Percentiles rank a stretch among this genome's conserved stretches.
phyloP scores from a whole-genome alignment of 1,140 invertebrate genomes.

The Ylistrum balloti region DNA sequence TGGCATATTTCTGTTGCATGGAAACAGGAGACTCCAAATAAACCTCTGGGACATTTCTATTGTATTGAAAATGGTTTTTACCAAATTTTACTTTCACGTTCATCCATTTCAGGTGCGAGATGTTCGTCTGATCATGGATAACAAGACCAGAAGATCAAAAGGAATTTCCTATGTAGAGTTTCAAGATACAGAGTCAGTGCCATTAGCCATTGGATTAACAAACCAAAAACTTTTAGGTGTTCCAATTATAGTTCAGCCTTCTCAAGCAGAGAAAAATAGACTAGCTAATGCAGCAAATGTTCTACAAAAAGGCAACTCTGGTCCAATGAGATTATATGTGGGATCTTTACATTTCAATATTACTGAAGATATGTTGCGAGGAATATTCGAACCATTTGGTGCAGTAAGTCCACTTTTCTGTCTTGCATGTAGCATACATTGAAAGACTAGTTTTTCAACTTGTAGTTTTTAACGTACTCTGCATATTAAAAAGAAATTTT shows the following conservation, averaged over 20 bases:
- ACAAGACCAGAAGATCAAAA: slow-evolving; percentile 99
- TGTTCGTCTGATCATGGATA: slow-evolving; percentile 99
- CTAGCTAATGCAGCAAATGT: slow-evolving; percentile 86
- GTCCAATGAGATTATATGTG: slow-evolving; percentile 98
- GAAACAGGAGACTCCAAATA: too few species aligned
- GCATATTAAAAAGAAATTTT: too few species aligned
- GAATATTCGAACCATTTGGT: slow-evolving; percentile 99
- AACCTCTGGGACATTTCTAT: too few species aligned
- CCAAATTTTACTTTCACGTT: too few species aligned
- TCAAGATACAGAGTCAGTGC: slow-evolving; percentile 98
- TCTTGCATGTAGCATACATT: too few species aligned
- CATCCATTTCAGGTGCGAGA: slow-evolving; percentile 87
- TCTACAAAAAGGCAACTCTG: slow-evolving; percentile 83
- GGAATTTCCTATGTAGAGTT: slow-evolving; percentile 99
- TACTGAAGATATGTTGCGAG: slow-evolving; percentile 98
- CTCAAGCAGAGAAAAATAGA: slow-evolving; percentile 99
- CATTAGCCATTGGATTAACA: slow-evolving; percentile 96
- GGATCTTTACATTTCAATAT: slow-evolving; percentile 99
- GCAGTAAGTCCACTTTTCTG: slow-evolving; percentile 84
- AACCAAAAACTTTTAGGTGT: slow-evolving; percentile 98
- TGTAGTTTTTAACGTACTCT: too few species aligned
- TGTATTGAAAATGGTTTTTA: too few species aligned
- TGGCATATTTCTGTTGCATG: too few species aligned
- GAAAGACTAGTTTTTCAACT: too few species aligned
- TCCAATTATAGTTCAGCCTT: slow-evolving; percentile 99